Percentiles rank a stretch among this genome's conserved stretches.
These are phyloP conservation scores for Eulemur albifrons DNA, from an alignment of 2,797 vertebrate species.

Conservation along the genomic window DNA sequence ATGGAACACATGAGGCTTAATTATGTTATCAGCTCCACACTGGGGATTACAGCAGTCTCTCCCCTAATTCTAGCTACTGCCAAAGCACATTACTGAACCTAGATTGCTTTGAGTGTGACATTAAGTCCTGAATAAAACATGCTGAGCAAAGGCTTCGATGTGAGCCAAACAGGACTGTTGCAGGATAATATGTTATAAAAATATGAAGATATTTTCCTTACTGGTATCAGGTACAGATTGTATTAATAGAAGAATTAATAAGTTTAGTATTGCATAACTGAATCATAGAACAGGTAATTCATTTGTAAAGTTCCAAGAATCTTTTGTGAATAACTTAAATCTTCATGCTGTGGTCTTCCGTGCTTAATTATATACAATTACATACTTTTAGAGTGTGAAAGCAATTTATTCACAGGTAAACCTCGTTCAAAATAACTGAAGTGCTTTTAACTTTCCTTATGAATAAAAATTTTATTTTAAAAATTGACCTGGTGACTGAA, in stretches of 20 bases:
- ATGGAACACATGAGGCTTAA: rapidly evolving
- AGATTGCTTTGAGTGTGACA: not conserved
- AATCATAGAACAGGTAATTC: not conserved
- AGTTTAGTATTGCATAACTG: not conserved
- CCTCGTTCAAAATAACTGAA: constrained; percentile 34
- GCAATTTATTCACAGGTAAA: constrained; percentile 25
- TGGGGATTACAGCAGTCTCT: rapidly evolving
- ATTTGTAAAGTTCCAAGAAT: constrained; percentile 33
- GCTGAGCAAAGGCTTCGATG: not conserved
- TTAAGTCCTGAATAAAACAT: not conserved
- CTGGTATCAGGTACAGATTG: not conserved
- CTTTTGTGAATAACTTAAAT: constrained; percentile 40
- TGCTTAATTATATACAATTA: constrained; percentile 55
- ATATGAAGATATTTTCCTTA: not conserved
- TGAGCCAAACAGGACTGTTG: not conserved
- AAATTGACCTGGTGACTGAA: constrained; percentile 29
- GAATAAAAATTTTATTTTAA: constrained; percentile 25
- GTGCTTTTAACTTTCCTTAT: constrained; percentile 28
- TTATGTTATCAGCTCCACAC: rapidly evolving
- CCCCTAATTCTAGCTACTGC: not conserved
- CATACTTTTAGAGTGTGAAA: constrained; percentile 34
- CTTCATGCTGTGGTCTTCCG: not conserved
- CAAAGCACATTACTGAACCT: not conserved
- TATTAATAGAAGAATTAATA: not conserved
- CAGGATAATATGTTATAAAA: too few relatives aligned